These are phyloP conservation scores for Cynoglossus semilaevis DNA, from an alignment of 2,113 vertebrate genomes.

Conservation along the genomic window DNA sequence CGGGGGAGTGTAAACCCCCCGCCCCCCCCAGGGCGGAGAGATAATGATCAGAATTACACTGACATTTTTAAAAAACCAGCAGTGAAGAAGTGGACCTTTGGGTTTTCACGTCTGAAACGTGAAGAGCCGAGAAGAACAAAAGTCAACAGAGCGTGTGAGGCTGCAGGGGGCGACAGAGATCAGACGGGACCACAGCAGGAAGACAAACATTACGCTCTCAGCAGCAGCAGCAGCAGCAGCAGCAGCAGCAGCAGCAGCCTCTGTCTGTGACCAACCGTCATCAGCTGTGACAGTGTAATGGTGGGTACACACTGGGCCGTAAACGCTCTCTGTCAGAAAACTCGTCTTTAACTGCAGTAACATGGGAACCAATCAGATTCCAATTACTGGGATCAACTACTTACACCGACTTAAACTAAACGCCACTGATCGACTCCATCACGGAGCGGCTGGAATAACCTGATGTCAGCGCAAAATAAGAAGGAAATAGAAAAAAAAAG, in stretches of 20 bases:
- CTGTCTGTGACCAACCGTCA: too few relatives aligned
- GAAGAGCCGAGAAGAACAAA: slow-evolving; percentile 25
- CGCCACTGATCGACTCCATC: too few relatives aligned
- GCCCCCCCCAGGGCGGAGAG: not conserved
- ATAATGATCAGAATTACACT: slow-evolving; percentile 5
- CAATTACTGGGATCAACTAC: not conserved
- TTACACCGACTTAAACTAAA: too few relatives aligned
- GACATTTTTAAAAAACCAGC: not conserved
- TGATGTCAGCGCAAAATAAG: too few relatives aligned
- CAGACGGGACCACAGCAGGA: slow-evolving; percentile 65
- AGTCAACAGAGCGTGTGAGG: slow-evolving; percentile 27
- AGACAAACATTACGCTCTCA: slow-evolving; percentile 61
- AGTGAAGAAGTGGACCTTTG: slow-evolving; percentile 39
- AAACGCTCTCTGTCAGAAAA: not conserved
- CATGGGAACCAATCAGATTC: not conserved
- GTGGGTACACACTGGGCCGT: slow-evolving; percentile 4
- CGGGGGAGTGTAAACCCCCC: slow-evolving; percentile 1
- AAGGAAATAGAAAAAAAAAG: too few relatives aligned
- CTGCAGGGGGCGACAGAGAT: slow-evolving; percentile 54
- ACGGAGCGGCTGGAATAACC: too few relatives aligned
- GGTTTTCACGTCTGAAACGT: slow-evolving; percentile 33
- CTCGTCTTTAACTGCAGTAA: not conserved
- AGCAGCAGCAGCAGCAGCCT: too few relatives aligned
- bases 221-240: slow-evolving; percentile 8
- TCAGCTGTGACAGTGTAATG: slow-evolving; percentile 9